Base-by-base conservation (phyloP, 1,140 invertebrate genomes). In the Venustaconcha ellipsiformis region DNA sequence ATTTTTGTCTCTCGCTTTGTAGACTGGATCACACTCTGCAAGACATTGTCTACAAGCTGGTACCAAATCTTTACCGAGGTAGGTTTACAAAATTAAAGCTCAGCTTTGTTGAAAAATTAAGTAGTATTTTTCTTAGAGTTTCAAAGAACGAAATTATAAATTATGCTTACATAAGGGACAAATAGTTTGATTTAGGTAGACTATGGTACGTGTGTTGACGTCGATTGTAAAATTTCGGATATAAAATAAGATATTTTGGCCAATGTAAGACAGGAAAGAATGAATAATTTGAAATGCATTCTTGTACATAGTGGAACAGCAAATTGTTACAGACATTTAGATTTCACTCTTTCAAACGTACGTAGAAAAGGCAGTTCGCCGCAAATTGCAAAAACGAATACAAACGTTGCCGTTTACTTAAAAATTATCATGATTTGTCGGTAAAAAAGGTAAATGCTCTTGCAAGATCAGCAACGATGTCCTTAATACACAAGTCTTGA, bases 41-140 rank as follows among this genome's bases (percentile, higher is more conserved):
- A 91, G 96, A 97, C 85, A 95, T 99, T 86, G 97, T 99, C 1
- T 99, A 98, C 90, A 99, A 99, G 92, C 90, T 99, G 78, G 96
- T 99, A 65, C 97, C 97, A 59, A 95, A 95, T 14, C 90, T 99
- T 1, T 97, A 96, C 89, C 93, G 96, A 90, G 93, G 91, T 91
- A 86, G 84, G 84, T 48, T 20, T 67, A 26, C 13, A 48, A 0
- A 48, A 11, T 48, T 48, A 11, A 48, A 48, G 4, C 37, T 48
- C 18, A 72, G 5, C 18, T 30, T 15, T n/a, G 14, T 48, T 55
- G 14, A 0, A 20, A 69, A 57, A 57, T 5, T 56, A 14, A 55
- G 23, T 14, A 48, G 67, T 57, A n/a, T 67, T 37, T 30, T 67
- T 37, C 30, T 67, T 23, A 20, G 14, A 67, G 37, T 37, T 18